Conservation (phyloP, 2,113 vertebrate species). For the Grammomys surdaster region DNA sequence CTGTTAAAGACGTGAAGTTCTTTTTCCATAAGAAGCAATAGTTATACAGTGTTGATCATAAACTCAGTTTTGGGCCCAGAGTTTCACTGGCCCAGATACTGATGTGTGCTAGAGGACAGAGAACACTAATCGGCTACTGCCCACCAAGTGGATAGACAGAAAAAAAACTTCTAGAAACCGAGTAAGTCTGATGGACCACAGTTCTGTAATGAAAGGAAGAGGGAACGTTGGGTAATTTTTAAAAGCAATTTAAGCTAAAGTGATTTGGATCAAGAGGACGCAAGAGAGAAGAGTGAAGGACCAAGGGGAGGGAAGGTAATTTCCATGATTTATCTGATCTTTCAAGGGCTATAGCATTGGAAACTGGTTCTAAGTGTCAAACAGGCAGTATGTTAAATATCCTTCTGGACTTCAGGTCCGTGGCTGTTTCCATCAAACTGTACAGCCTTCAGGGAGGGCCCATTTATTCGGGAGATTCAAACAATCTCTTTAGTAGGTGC, state of each 20-base stretch:
- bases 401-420: conserved; percentile 49
- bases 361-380: conserved; percentile 41
- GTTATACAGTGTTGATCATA: background rate
- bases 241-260: conserved; percentile 68
- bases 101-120: background rate
- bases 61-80: background rate
- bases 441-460: background rate
- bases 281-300: background rate
- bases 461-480: conserved; percentile 48
- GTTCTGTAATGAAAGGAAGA: conserved; percentile 57
- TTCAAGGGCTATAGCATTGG: conserved; percentile 48
- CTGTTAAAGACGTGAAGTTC: background rate
- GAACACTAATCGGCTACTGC: background rate
- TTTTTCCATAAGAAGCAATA: background rate
- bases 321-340: background rate
- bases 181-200: background rate
- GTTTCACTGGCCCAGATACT: background rate
- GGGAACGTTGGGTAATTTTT: conserved; percentile 56
- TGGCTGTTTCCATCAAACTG: conserved; percentile 66
- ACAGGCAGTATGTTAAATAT: conserved; percentile 59
- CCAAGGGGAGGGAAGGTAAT: background rate
- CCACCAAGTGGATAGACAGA: background rate
- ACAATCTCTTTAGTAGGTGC: background rate
- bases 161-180: conserved; percentile 53
- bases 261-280: conserved; percentile 58